phyloP scores from a whole-genome alignment of 2,888 invertebrate genomes.

The Axea sp. region DNA sequence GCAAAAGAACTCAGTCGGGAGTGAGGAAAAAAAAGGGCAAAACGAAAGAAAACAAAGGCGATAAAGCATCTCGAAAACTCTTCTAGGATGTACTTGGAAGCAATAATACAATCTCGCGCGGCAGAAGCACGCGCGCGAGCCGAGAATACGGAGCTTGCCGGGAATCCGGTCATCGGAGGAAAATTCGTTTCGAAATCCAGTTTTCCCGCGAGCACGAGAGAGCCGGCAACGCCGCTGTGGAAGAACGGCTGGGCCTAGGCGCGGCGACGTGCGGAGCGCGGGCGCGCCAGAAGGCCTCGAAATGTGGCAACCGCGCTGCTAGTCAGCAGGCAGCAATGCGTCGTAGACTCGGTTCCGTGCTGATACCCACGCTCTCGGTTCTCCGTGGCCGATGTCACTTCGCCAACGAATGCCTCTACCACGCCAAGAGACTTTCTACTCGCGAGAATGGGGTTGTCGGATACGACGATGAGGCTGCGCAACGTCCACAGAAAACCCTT shows the following conservation, averaged over 20 bases:
- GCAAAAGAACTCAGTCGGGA: too few relatives aligned
- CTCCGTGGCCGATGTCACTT: constrained; percentile 67
- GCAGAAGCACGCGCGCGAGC: constrained; percentile 56
- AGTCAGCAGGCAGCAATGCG: constrained; percentile 67
- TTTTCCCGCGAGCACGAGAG: constrained; percentile 75
- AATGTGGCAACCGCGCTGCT: constrained; percentile 77
- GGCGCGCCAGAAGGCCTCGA: constrained; percentile 71
- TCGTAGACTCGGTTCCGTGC: constrained; percentile 79
- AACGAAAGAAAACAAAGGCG: constrained; percentile 21
- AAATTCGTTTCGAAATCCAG: constrained; percentile 76
- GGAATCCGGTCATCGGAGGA: constrained; percentile 66
- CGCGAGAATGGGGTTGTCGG: constrained; percentile 76
- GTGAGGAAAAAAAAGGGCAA: too few relatives aligned
- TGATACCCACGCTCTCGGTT: constrained; percentile 80
- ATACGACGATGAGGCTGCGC: constrained; percentile 43
- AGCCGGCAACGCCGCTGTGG: constrained; percentile 67
- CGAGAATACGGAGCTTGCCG: constrained; percentile 56
- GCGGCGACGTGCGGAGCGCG: constrained; percentile 35
- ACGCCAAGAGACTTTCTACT: constrained; percentile 76
- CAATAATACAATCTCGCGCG: constrained; percentile 54
- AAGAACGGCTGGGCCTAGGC: constrained; percentile 45
- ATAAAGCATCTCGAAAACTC: constrained; percentile 11
- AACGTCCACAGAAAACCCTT: constrained; percentile 32
- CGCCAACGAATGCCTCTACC: constrained; percentile 70
- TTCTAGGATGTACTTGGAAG: constrained; percentile 27